Evolutionary conservation across 1,140 invertebrate genomes (phyloP).

Genomic region (Monochamus saltuarius): DNA sequence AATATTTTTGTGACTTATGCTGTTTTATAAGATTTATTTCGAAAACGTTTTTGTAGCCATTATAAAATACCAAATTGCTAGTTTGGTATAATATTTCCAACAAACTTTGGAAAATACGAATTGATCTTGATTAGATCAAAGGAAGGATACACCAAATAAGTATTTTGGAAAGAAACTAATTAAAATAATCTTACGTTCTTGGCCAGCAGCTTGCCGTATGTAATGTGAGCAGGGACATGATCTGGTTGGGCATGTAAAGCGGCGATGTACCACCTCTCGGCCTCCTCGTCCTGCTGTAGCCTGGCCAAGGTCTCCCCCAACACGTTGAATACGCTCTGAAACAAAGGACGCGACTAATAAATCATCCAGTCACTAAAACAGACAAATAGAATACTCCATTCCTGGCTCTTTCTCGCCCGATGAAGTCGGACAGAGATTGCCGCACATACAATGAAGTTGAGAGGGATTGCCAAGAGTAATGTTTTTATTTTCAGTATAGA

Average conservation of each 20-base stretch:
- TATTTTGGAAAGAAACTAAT: slow-evolving; percentile 2
- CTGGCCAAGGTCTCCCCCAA: slow-evolving; percentile 83
- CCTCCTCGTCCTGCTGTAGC: slow-evolving; percentile 75
- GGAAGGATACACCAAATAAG: slow-evolving; percentile 7
- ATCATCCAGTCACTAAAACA: slow-evolving; percentile 33
- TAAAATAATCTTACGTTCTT: slow-evolving; percentile 73
- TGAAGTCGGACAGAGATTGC: slow-evolving; percentile 20
- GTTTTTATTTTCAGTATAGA: too few species aligned
- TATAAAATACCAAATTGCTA: too few species aligned
- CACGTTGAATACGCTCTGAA: slow-evolving; percentile 80
- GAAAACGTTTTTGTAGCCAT: too few species aligned
- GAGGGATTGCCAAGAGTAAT: too few species aligned
- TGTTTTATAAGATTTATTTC: too few species aligned
- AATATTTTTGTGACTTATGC: too few species aligned
- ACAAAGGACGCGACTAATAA: slow-evolving; percentile 35
- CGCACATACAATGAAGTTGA: too few species aligned
- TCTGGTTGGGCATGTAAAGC: slow-evolving; percentile 79
- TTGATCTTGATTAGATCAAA: too few species aligned
- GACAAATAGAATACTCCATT: slow-evolving; percentile 24
- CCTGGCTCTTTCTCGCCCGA: slow-evolving; percentile 16
- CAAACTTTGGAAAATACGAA: too few species aligned
- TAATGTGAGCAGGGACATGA: slow-evolving; percentile 86
- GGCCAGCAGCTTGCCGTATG: slow-evolving; percentile 86
- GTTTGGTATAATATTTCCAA: too few species aligned
- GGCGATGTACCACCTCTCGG: slow-evolving; percentile 81